Evolutionary conservation across 2,888 invertebrate genomes (phyloP).

Genomic region (Dicranocentrus wangi): DNA sequence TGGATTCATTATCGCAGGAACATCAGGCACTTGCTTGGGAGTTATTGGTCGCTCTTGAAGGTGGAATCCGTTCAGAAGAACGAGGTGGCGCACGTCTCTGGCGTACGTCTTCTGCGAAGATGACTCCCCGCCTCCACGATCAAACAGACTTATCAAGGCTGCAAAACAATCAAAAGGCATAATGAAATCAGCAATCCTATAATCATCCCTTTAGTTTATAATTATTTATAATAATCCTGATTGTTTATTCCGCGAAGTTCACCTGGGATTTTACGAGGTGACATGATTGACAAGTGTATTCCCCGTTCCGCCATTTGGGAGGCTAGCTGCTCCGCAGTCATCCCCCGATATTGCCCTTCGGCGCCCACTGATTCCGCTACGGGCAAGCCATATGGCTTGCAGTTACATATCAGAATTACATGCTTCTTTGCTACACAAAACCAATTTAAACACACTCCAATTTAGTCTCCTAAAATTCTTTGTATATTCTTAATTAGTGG

Average conservation of each 20-base stretch:
- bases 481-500: no score
- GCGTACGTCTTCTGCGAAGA: constrained; percentile 92
- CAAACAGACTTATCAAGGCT: constrained; percentile 88
- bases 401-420: constrained; percentile 90
- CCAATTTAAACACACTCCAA: no score
- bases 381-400: constrained; percentile 91
- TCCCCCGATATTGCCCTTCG: constrained; percentile 80
- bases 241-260: no score
- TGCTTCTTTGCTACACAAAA: constrained; percentile 77
- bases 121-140: constrained; percentile 91
- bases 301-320: constrained; percentile 86
- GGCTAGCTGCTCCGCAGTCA: constrained; percentile 90
- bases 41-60: constrained; percentile 74
- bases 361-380: constrained; percentile 81
- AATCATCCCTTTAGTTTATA: no score
- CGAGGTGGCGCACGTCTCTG: constrained; percentile 88
- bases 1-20: constrained; percentile 42
- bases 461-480: no score
- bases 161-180: no score
- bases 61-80: constrained; percentile 82
- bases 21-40: constrained; percentile 61
- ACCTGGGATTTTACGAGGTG: constrained; percentile 88
- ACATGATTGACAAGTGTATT: constrained; percentile 89
- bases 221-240: no score
- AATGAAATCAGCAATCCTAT: no score